These are phyloP conservation scores for Microtus pennsylvanicus DNA, from an alignment of 2,113 vertebrate genomes.

Conservation along the genomic window DNA sequence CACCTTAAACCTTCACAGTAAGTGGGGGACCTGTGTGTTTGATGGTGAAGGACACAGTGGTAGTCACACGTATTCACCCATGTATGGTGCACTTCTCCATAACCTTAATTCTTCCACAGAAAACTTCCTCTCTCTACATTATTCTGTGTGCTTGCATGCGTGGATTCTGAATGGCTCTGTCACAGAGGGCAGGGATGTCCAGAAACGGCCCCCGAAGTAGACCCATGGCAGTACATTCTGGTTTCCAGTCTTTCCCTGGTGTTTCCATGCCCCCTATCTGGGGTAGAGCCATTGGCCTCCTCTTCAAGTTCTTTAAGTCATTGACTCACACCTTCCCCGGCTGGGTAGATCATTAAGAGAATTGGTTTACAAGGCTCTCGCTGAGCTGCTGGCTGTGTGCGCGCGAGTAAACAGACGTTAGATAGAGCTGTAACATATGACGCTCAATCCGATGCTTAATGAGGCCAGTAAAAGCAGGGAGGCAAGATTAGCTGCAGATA, in stretches of 20 bases:
- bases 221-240: not conserved
- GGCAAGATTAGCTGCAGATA: conserved; percentile 68
- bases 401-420: conserved; percentile 64
- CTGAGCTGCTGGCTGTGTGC: conserved; percentile 68
- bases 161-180: not conserved
- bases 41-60: not conserved
- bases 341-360: conserved; percentile 72
- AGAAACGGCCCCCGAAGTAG: not conserved
- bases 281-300: not conserved
- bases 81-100: not conserved
- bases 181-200: not conserved
- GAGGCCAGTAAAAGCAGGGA: conserved; percentile 73
- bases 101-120: not conserved
- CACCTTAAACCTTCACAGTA: not conserved
- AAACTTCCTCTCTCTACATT: not conserved
- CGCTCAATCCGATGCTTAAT: conserved; percentile 72
- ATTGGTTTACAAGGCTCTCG: conserved; percentile 73
- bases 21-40: not conserved
- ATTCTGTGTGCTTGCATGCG: rapidly evolving
- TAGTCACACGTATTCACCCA: not conserved
- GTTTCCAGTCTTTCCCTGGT: rapidly evolving
- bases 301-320: not conserved
- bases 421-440: conserved; percentile 71
- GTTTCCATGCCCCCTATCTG: rapidly evolving
- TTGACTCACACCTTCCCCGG: conserved; percentile 13